Conservation (phyloP, 2,113 vertebrate genomes). For the Chaetodon trifascialis region DNA sequence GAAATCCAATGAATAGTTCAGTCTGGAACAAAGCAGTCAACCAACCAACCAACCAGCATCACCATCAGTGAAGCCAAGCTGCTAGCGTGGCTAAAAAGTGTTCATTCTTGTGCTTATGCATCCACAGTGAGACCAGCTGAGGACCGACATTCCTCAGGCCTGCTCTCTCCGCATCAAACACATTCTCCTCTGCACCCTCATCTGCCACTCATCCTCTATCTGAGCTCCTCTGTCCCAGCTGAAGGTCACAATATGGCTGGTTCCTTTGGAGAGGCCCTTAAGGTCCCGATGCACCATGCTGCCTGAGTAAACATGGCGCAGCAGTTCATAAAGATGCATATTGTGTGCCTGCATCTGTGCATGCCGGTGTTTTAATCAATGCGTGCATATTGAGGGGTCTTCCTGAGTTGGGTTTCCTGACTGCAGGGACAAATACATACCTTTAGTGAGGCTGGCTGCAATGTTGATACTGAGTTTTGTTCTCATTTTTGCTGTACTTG, state of each 20-base stretch:
- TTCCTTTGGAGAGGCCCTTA: constrained; percentile 55
- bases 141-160: constrained; percentile 37
- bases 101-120: constrained; percentile 8
- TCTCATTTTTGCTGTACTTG: constrained; percentile 65
- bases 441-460: constrained; percentile 58
- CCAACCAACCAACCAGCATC: background rate
- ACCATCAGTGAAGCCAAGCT: background rate
- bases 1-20: background rate
- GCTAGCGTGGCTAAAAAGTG: background rate
- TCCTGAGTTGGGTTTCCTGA: constrained; percentile 65
- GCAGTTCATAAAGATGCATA: constrained; percentile 70
- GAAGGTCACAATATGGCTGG: constrained; percentile 69
- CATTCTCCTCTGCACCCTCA: constrained; percentile 60
- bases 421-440: constrained; percentile 47
- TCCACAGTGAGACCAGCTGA: constrained; percentile 29
- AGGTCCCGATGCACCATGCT: constrained; percentile 47
- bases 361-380: constrained; percentile 44
- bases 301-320: constrained; percentile 66
- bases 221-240: constrained; percentile 49
- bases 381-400: constrained; percentile 40
- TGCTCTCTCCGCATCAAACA: constrained; percentile 3
- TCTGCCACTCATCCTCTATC: constrained; percentile 64
- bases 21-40: background rate
- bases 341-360: constrained; percentile 59
- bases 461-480: constrained; percentile 79